Evolutionary conservation across 1,140 invertebrate species (phyloP).

Genomic region (Drosophila bocki): DNA sequence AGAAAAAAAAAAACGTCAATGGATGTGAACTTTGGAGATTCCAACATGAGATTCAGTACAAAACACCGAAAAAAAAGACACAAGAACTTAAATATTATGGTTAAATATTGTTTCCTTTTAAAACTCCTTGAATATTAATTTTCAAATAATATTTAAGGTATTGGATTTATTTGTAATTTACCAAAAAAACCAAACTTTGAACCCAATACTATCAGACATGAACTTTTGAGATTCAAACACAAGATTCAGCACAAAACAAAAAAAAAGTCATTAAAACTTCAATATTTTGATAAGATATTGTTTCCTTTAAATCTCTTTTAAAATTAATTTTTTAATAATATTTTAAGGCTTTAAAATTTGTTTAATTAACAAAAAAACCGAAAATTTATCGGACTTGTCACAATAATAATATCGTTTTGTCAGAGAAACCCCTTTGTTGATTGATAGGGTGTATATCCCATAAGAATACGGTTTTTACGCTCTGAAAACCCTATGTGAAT

Average conservation of each 20-base stretch:
- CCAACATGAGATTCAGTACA: neutral
- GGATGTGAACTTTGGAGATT: neutral
- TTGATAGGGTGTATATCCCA: neutral
- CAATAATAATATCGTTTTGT: neutral
- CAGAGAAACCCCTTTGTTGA: neutral
- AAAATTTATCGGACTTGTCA: conserved; percentile 1
- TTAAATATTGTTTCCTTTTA: neutral
- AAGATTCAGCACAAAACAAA: neutral
- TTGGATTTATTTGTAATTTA: too few relatives aligned
- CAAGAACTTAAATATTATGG: too few relatives aligned
- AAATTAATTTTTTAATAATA: neutral
- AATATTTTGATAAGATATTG: neutral
- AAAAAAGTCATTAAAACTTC: neutral
- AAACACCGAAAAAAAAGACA: neutral
- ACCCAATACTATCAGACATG: too few relatives aligned
- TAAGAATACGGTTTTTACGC: neutral
- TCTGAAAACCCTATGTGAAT: conserved; percentile 4
- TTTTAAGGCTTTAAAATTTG: neutral
- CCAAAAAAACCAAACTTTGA: neutral
- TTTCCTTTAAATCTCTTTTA: neutral
- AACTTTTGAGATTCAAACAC: too few relatives aligned
- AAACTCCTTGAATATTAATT: neutral
- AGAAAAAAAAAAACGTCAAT: neutral
- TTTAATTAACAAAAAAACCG: neutral
- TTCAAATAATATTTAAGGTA: neutral